phyloP scores from a whole-genome alignment of 2,888 invertebrate species.

The Scrobipalpa costella region DNA sequence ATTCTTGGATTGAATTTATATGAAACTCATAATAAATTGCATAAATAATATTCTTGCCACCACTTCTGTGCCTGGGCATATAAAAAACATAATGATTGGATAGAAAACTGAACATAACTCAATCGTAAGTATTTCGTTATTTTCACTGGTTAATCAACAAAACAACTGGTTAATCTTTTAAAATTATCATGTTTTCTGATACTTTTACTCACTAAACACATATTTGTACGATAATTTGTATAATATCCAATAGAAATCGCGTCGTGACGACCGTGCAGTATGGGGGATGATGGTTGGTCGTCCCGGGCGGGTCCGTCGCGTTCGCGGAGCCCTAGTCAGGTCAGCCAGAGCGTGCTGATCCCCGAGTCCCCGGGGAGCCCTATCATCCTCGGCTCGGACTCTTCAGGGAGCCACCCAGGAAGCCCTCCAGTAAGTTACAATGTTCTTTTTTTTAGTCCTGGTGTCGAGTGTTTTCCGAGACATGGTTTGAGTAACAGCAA shows the following conservation, averaged over 20 bases:
- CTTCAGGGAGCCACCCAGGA: constrained; percentile 27
- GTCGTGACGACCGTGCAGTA: not conserved
- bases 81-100: not conserved
- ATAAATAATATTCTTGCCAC: not conserved
- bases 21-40: not conserved
- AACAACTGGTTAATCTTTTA: not conserved
- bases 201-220: not conserved
- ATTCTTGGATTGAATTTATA: not conserved
- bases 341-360: constrained; percentile 39
- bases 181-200: not conserved
- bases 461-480: no score
- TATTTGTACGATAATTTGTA: not conserved
- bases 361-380: constrained; percentile 43
- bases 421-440: constrained; percentile 12
- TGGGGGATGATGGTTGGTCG: constrained; percentile 8
- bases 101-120: not conserved
- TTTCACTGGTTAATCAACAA: not conserved
- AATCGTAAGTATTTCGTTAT: not conserved
- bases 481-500: no score
- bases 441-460: no score
- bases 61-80: no score
- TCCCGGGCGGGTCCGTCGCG: constrained; percentile 29
- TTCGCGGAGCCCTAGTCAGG: constrained; percentile 29
- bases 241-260: not conserved
- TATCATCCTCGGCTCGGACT: constrained; percentile 36